Evolutionary conservation across 2,888 invertebrate genomes (phyloP), one percentile per base, ranked within the genome.

Genomic region (Oxyteleia sp.): DNA sequence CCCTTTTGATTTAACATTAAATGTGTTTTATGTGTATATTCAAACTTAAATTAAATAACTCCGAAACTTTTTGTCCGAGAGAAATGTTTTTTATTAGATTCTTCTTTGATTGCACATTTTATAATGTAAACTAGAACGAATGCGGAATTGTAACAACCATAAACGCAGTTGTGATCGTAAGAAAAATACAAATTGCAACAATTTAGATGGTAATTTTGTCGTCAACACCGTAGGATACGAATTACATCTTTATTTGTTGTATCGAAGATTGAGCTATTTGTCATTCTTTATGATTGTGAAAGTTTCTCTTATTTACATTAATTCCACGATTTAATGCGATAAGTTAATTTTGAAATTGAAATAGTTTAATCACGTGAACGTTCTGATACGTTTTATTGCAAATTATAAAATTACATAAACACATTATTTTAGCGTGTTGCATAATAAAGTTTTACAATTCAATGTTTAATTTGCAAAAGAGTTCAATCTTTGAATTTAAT

Each of bases 281-380:
- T 64, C 49, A 64, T 13, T 49, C 38, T 64, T 51, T 64, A 64
- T 64, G 64, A 64, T 51, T 64, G 64, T 64, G 64, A 64, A 64
- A 64, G 64, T 64, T 35, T 11, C 23, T 51, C 23, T 38, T 16
- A 51, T 51, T 51, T 49, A 20, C 18, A 64, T 64, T 26, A 20
- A 23, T 13, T 38, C 10, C n/a, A 51, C 13, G 5, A 64, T 49
- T n/a, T 4, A 7, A 5, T 4, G 23, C 15, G 29, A 47, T 29
- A 32, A 13, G 8, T 32, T 32, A 32, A 63, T 26, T 43, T 23
- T 15, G 23, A 43, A 26, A 43, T 5, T 15, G 7, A 18, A 57
- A 20, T n/a, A 49, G 38, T 38, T 38, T 1, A n/a, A 4, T 32
- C 32, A 32, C 8, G 32, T 10, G 8, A 1, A 32, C 1, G 8